Percentiles rank a stretch among this genome's conserved stretches.
Conservation (phyloP, 2,113 vertebrate species). For the Rhipidura dahli region DNA sequence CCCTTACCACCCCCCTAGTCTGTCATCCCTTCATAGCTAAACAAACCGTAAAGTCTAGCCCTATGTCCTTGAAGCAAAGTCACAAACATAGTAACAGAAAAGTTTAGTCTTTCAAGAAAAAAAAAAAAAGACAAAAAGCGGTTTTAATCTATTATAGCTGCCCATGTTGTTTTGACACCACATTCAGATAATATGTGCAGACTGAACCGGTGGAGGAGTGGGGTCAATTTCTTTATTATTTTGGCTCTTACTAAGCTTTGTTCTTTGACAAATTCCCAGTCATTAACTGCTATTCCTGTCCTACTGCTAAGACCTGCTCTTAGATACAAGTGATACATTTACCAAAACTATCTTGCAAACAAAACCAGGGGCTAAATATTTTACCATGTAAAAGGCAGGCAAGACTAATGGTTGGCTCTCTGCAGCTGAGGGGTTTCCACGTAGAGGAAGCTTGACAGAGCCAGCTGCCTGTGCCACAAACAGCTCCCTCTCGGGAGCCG, state of each 20-base stretch:
- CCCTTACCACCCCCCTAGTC: constrained; percentile 74
- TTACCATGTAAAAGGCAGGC: background rate
- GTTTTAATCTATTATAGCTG: constrained; percentile 29
- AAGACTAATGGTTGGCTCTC: background rate
- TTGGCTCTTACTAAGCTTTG: background rate
- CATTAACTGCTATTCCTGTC: background rate
- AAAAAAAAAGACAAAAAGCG: background rate
- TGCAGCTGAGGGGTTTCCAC: background rate
- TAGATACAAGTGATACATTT: background rate
- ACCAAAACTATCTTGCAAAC: background rate
- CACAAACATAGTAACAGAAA: constrained; percentile 61
- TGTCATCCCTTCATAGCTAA: constrained; percentile 78
- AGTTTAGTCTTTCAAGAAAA: constrained; percentile 25
- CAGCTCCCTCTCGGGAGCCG: background rate
- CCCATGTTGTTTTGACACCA: constrained; percentile 32
- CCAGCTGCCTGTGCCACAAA: rapidly evolving
- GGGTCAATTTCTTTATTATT: constrained; percentile 36
- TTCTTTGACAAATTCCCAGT: constrained; percentile 13
- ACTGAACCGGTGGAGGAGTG: constrained; percentile 2
- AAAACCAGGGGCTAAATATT: background rate
- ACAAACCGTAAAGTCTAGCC: constrained; percentile 79
- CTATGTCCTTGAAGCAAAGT: constrained; percentile 61
- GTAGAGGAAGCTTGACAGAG: background rate
- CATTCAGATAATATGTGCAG: background rate
- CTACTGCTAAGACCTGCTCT: background rate